Conservation (phyloP, 2,113 vertebrate species). For the Sclerurus mexicanus region DNA sequence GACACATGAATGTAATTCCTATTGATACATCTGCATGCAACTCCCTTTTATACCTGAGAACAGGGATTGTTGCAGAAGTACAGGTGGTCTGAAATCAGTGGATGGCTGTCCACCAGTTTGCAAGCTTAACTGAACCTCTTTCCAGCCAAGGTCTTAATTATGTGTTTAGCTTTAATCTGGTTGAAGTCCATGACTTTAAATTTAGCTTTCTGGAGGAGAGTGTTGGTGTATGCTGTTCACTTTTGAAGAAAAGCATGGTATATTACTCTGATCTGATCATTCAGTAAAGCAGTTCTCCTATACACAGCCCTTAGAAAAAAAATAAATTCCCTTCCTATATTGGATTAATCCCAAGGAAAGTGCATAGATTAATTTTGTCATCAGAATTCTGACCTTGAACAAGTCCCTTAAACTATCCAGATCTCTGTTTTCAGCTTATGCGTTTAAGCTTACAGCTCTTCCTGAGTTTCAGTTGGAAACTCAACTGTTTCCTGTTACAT, state of each 20-base stretch:
- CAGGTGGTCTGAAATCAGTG: background rate
- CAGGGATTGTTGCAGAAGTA: background rate
- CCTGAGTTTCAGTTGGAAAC: background rate
- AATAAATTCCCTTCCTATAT: background rate
- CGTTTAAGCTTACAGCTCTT: background rate
- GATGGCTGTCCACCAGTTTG: background rate
- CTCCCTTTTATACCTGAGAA: background rate
- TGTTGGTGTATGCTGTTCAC: background rate
- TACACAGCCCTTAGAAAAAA: background rate
- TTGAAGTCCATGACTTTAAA: background rate
- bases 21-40: background rate
- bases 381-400: background rate
- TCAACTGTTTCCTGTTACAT: rapidly evolving
- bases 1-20: background rate
- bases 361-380: background rate
- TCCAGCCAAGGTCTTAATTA: background rate
- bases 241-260: background rate
- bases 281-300: background rate
- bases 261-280: background rate
- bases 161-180: background rate
- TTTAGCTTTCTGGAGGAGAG: background rate
- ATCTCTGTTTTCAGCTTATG: background rate
- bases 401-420: background rate
- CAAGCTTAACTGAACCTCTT: background rate
- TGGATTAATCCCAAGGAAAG: background rate